Conservation (phyloP, 2,113 vertebrate genomes). For the Varanus komodoensis region DNA sequence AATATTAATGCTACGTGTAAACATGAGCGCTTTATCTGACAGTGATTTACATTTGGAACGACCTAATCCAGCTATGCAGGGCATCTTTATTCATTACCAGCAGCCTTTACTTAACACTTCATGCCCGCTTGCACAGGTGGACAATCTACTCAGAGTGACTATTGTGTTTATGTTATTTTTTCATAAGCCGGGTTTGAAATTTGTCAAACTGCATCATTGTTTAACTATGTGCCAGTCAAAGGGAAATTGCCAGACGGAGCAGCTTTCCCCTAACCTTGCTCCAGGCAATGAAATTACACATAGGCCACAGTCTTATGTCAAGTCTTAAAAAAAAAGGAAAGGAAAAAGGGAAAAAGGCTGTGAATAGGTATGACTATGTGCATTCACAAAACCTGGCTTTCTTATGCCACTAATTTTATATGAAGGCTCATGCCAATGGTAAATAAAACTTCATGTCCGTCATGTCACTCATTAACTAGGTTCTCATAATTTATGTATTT, state of each 20-base stretch:
- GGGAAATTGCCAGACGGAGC: constrained; percentile 87
- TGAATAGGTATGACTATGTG: constrained; percentile 81
- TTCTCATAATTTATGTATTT: constrained; percentile 83
- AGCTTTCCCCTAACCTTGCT: constrained; percentile 84
- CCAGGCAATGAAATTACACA: constrained; percentile 84
- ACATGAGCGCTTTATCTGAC: constrained; percentile 86
- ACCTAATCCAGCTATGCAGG: constrained; percentile 83
- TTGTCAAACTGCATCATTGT: constrained; percentile 97
- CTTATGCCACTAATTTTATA: constrained; percentile 79
- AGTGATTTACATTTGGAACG: constrained; percentile 86
- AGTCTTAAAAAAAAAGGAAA: constrained; percentile 61
- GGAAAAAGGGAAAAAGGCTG: constrained; percentile 44
- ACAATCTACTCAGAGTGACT: constrained; percentile 81
- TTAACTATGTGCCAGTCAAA: constrained; percentile 90
- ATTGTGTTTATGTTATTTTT: constrained; percentile 92
- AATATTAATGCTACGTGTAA: constrained; percentile 89
- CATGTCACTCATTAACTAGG: constrained; percentile 82
- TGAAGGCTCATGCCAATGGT: constrained; percentile 79
- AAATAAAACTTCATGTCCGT: constrained; percentile 80
- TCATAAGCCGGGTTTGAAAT: constrained; percentile 93
- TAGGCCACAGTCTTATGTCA: constrained; percentile 80
- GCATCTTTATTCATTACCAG: constrained; percentile 86
- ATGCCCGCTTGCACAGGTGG: constrained; percentile 88
- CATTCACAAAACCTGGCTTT: constrained; percentile 78
- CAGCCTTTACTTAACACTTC: constrained; percentile 88